A percentile compares a stretch with the other conserved stretches of the same genome.
These are phyloP conservation scores for Nannospalax galili DNA, from an alignment of 2,113 vertebrate genomes.

Conservation along the genomic window DNA sequence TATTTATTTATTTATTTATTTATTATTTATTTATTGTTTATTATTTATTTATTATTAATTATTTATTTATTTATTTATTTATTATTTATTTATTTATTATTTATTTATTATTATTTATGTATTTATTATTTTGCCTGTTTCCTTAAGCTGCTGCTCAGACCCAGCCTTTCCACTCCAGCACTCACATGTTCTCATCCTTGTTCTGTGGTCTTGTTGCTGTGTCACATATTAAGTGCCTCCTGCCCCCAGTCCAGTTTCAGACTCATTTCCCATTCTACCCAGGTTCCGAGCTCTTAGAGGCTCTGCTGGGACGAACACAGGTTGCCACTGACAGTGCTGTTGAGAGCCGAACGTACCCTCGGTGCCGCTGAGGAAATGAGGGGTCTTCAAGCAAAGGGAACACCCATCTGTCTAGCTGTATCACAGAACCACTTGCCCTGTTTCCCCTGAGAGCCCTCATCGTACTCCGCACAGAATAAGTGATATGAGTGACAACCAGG, in stretches of 20 bases:
- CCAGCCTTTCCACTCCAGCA: neutral
- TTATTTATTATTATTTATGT: no score
- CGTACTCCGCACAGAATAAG: slow-evolving; percentile 24
- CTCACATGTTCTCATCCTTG: neutral
- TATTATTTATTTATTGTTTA: no score
- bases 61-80: no score
- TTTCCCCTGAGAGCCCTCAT: slow-evolving; percentile 56
- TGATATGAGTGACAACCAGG: slow-evolving; percentile 38
- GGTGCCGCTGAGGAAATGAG: neutral
- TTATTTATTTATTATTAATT: no score
- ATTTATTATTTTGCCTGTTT: neutral
- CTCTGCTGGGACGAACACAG: neutral
- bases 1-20: no score
- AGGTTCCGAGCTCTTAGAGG: neutral
- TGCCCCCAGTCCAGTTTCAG: neutral
- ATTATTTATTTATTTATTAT: no score
- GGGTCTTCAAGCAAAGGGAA: neutral
- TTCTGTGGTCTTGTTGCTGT: neutral
- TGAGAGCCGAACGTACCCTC: neutral
- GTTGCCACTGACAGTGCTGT: neutral
- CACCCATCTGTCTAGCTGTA: neutral
- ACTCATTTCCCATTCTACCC: neutral
- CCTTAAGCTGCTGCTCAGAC: neutral
- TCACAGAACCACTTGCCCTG: neutral
- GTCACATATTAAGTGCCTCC: neutral